Evolutionary conservation across 2,113 vertebrate genomes (phyloP).

Genomic region (Natator depressus): DNA sequence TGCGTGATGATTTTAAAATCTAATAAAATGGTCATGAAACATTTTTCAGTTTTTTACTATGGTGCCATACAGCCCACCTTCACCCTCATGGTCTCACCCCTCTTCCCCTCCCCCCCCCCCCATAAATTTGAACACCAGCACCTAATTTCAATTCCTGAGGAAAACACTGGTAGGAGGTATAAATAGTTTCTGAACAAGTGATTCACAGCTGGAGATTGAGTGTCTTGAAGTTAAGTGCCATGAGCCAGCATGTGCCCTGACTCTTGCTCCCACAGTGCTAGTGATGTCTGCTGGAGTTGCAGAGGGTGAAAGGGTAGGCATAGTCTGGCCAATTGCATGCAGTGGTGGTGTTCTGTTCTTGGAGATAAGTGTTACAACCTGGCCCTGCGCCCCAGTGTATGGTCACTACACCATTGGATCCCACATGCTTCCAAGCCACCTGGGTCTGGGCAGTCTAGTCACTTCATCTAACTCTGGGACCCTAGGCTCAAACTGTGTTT

Average conservation of each 20-base stretch:
- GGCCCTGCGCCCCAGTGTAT: not conserved
- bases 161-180: not conserved
- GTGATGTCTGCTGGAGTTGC: not conserved
- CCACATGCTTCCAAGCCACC: not conserved
- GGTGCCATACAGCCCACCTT: too few relatives aligned
- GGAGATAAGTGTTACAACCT: rapidly evolving
- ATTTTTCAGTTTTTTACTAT: too few relatives aligned
- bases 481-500: too few relatives aligned
- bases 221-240: not conserved
- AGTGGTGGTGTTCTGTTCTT: not conserved
- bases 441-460: too few relatives aligned
- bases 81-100: too few relatives aligned
- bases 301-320: not conserved
- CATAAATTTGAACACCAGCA: too few relatives aligned
- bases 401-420: not conserved
- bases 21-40: too few relatives aligned
- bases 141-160: too few relatives aligned
- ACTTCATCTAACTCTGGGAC: too few relatives aligned
- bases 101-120: too few relatives aligned
- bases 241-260: rapidly evolving
- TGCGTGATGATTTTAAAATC: too few relatives aligned
- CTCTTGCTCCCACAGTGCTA: rapidly evolving
- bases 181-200: not conserved
- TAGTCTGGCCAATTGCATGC: not conserved
- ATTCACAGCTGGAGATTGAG: not conserved